Base-by-base conservation (phyloP, 2,113 vertebrate genomes). In the Arizona elegans region DNA sequence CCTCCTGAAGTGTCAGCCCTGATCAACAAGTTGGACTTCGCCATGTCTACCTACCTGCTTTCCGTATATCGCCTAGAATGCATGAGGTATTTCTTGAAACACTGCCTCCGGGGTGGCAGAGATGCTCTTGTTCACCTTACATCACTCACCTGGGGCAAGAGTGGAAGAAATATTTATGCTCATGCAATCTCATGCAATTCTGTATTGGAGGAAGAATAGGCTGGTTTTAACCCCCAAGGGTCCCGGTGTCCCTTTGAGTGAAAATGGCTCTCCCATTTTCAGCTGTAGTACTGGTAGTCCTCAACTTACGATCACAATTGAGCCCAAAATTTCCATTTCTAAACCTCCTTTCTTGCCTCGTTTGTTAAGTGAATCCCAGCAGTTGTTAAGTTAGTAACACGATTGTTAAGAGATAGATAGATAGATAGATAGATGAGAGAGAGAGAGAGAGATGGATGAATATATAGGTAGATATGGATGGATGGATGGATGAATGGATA, bases 21-120 rank as follows among this genome's bases (percentile, higher is more conserved):
- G 96, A 99, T 99, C 96, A 99, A 98, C 97, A 99, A 99, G 95
- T 96, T 99, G 33, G 99, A 99, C 96, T 99, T 99, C 21, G 99
- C 99, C 94, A 99, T 99, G 99, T 99, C 98, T 58, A 99, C 99
- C 1, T 99, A 99, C 92, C 98, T 99, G 86, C 98, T 99, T 10
- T 99, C 99, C 8, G 99, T 99, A 70, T 99, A 99, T 94, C 98
- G 99, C 59, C 97, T 99, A 5, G 99, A 99, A 87, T 99, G 99
- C 93, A 99, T 99, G 99, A 99, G 99, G 99, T 99, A 94, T 62
- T 0, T 5, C 13, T 86, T 38, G 8, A 8, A 93, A 90, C 38
- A 43, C 43, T 54, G 21, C 55, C 19, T 52, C 81, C 8, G 58
- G 0, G 24, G 9, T 91, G 90, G 33, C 33, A 9, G 15, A 81